Evolutionary conservation across 2,797 vertebrate species (phyloP), one percentile per base, ranked within the genome.

Genomic region (Limosa lapponica): DNA sequence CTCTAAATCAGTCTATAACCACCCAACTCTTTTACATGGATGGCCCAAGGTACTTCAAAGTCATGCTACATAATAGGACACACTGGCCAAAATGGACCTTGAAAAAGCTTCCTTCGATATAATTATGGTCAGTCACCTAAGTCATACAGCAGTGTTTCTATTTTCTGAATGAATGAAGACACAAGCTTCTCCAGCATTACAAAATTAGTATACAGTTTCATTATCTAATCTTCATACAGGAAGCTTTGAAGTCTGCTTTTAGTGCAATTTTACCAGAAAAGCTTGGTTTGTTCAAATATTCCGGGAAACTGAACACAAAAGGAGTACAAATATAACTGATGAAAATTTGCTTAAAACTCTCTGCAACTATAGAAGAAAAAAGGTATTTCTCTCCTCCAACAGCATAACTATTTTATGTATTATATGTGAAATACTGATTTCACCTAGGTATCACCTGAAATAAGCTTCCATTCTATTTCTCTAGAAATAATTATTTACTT

Each of bases 1-100:
- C 10, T 70, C 87, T 96, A 94, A 96, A 97, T 95, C 95, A 95
- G 87, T 89, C 92, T 82, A 83, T 94, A 96, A 94, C 94, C 95
- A 96, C 94, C 95, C 96, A 93, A 88, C 79, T 97, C 79, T 81
- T 96, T 93, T 81, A 93, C 90, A 67, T 55, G 41, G 82, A 83
- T 89, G 54, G 84, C 84, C 79, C 79, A 85, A 91, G 89, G 82
- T 94, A 96, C 89, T 94, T 96, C 84, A 96, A 97, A 97, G 96
- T 96, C 95, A 96, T 81, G 64, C 64, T 83, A 74, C 46, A 46
- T 94, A 89, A 89, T 57, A 93, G 87, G 65, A 71, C 82, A 93
- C 84, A 67, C 32, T 58, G 89, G 65, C 79, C 84, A 97, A 96
- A 96, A 93, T 36, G 84, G 46, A 88, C 72, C 84, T 92, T 82